A percentile compares a stretch with the other conserved stretches of the same genome.
These are phyloP conservation scores for Allacma fusca DNA, from an alignment of 2,888 invertebrate genomes.

Conservation along the genomic window DNA sequence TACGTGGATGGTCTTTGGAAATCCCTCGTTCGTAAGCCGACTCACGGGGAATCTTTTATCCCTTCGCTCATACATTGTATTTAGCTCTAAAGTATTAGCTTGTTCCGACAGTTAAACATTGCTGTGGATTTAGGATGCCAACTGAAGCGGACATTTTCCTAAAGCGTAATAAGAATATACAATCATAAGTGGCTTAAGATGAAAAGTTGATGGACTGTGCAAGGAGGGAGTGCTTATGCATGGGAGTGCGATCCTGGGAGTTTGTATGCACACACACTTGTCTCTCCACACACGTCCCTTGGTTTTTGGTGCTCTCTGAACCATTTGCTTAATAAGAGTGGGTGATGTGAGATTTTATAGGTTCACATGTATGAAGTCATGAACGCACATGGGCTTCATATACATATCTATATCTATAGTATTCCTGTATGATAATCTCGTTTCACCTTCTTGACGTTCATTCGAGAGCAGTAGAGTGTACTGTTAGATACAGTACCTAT, in stretches of 20 bases:
- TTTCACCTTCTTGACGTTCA: too few species aligned
- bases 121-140: constrained; percentile 30
- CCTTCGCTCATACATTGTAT: constrained; percentile 35
- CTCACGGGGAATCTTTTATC: constrained; percentile 32
- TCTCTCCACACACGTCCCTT: too few species aligned
- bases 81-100: constrained; percentile 30
- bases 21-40: constrained; percentile 23
- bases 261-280: too few species aligned
- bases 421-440: too few species aligned
- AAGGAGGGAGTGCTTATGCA: background rate
- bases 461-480: too few species aligned
- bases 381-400: too few species aligned
- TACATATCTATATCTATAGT: too few species aligned
- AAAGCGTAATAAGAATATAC: constrained; percentile 20
- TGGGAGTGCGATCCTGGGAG: background rate
- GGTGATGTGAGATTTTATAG: too few species aligned
- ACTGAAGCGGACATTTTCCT: constrained; percentile 29
- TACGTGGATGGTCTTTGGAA: background rate
- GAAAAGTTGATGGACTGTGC: constrained; percentile 20
- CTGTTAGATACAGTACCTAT: too few species aligned
- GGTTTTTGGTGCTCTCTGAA: too few species aligned
- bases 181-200: constrained; percentile 41
- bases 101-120: constrained; percentile 30
- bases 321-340: too few species aligned
- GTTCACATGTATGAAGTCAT: too few species aligned